phyloP scores from a whole-genome alignment of 2,113 vertebrate genomes.

The Clarias gariepinus region DNA sequence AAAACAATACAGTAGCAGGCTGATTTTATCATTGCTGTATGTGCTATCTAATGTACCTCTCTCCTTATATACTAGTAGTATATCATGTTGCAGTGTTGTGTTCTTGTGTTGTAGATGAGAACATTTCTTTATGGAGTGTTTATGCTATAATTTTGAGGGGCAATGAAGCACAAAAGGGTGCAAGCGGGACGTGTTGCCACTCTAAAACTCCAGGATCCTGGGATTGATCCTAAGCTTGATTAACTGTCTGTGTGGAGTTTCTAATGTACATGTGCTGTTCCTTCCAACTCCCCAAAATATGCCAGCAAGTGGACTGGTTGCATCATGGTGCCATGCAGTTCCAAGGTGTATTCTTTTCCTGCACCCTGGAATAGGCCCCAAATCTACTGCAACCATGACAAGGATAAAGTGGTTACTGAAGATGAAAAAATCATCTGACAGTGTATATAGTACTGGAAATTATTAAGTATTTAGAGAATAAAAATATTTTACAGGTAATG shows the following conservation, averaged over 20 bases:
- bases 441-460: background rate
- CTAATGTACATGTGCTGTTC: background rate
- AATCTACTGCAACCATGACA: background rate
- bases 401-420: background rate
- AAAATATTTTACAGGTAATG: background rate
- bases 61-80: background rate
- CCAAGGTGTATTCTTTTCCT: background rate
- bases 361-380: background rate
- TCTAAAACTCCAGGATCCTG: background rate
- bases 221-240: background rate
- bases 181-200: background rate
- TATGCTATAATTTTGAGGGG: background rate
- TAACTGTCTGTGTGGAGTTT: background rate
- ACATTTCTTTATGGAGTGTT: background rate
- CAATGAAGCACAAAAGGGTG: conserved; percentile 1
- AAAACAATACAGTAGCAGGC: background rate
- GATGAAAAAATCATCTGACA: background rate
- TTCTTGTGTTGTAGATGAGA: background rate
- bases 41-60: background rate
- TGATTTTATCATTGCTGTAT: background rate
- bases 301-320: background rate
- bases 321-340: background rate
- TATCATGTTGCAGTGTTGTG: background rate
- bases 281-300: background rate
- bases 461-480: background rate